Base-by-base conservation (phyloP, 2,888 invertebrate species). In the Sinelater perroti region DNA sequence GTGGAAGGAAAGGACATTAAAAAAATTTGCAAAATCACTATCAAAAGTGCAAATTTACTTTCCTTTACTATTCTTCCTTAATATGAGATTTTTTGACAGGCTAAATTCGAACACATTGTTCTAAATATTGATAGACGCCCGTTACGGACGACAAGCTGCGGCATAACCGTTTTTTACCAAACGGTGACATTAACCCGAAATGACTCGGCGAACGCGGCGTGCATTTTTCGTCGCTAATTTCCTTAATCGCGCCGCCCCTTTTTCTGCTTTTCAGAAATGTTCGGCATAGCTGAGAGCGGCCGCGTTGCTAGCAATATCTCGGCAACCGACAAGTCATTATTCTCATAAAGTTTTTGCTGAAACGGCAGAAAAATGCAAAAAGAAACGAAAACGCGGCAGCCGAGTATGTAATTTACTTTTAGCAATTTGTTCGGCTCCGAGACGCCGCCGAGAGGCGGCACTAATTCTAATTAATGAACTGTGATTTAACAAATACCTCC, bases 401-500 rank as follows among this genome's bases (percentile, higher is more conserved):
- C 30, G 30, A 45, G 17, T 16, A 21, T 45, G 45, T 30, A 45
- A 44, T 44, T 44, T 38, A n/a, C 16, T 5, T 7, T 24, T n/a
- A 21, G 42, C 28, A 44, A 45, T 45, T 45, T 45, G 45, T 30
- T 28, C 45, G 30, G 30, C 18, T 30, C 11, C 10, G 14, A 45
- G 30, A 16, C 8, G 17, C 14, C 17, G 33, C 21, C 13, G 47
- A 47, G 35, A 47, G 35, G 47, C 47, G 24, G 10, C 21, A 31
- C 47, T 33, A 47, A 47, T 35, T 33, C 21, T 47, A 47, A 47
- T 47, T 47, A 20, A 33, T 47, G 33, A 45, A 35, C 47, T 33
- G 11, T 18, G 44, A 44, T 44, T 44, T 44, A 24, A 44, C 44
- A 30, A 44, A n/a, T n/a, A n/a, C n/a, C n/a, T n/a, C n/a, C n/a